A percentile compares a stretch with the other conserved stretches of the same genome.
Conservation (phyloP, 2,113 vertebrate species). For the Hepsetus odoe region DNA sequence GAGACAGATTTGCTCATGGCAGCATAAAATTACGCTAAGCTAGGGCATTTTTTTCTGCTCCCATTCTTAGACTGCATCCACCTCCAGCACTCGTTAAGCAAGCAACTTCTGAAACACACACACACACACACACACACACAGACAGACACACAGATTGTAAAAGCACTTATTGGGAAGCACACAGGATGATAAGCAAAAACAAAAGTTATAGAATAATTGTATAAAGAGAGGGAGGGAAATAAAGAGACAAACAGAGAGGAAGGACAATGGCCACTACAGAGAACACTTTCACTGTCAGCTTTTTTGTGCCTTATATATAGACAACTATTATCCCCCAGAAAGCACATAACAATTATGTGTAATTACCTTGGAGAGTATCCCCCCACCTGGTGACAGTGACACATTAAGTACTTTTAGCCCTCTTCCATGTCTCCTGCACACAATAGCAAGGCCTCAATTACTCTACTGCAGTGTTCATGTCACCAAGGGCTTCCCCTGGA, state of each 20-base stretch:
- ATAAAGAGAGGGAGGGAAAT: no score
- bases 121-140: constrained; percentile 16
- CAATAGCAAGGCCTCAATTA: constrained; percentile 48
- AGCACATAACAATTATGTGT: constrained; percentile 55
- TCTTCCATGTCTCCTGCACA: constrained; percentile 18
- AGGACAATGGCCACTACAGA: constrained; percentile 23
- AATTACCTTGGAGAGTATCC: constrained; percentile 52
- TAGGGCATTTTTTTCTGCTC: constrained; percentile 5
- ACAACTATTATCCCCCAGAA: constrained; percentile 45
- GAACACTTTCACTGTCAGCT: constrained; percentile 43
- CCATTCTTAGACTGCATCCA: constrained; percentile 10
- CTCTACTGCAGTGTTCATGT: constrained; percentile 25
- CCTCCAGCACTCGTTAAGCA: constrained; percentile 16
- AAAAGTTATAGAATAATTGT: neutral
- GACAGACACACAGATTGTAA: neutral
- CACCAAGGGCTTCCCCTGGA: neutral
- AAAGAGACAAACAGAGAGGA: neutral
- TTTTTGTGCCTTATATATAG: neutral
- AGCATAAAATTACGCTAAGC: constrained; percentile 42
- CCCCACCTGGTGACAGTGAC: constrained; percentile 59
- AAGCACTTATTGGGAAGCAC: neutral
- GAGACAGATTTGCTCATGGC: constrained; percentile 37
- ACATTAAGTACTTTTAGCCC: constrained; percentile 52
- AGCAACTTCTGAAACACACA: neutral
- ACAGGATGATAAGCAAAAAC: neutral